These are phyloP conservation scores for Ciona savignyi DNA, from an alignment of 23 tunicate species.

Conservation along the genomic window DNA sequence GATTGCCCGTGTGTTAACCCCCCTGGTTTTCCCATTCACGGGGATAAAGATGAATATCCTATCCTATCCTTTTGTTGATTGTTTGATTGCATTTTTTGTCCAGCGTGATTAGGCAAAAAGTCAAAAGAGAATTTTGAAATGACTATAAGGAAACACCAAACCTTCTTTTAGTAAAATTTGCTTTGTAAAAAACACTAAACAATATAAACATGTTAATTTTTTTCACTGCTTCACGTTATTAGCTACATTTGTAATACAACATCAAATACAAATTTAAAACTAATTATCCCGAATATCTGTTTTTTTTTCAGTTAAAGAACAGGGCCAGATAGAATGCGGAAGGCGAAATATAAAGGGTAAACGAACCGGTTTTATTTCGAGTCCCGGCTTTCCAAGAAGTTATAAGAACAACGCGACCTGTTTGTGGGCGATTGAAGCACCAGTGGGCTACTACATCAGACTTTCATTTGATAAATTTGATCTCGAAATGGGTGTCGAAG, in stretches of 20 bases:
- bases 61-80: too few species aligned
- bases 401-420: constrained; percentile 52
- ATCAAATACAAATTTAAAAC: background rate
- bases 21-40: too few species aligned
- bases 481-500: constrained; percentile 59
- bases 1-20: too few species aligned
- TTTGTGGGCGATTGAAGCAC: constrained; percentile 47
- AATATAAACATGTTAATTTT: too few species aligned
- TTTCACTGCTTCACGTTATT: too few species aligned
- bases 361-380: constrained; percentile 19
- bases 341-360: background rate
- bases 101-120: too few species aligned
- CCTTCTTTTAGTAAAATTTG: too few species aligned
- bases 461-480: constrained; percentile 38
- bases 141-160: too few species aligned
- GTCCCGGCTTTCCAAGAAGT: constrained; percentile 51
- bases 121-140: too few species aligned
- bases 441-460: constrained; percentile 16
- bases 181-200: too few species aligned
- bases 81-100: too few species aligned
- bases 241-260: background rate
- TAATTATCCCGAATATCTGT: background rate
- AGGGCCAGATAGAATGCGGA: background rate
- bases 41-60: too few species aligned
- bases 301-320: background rate